Conservation (phyloP, 2,888 invertebrate genomes). For the Harpalus rubripes region DNA sequence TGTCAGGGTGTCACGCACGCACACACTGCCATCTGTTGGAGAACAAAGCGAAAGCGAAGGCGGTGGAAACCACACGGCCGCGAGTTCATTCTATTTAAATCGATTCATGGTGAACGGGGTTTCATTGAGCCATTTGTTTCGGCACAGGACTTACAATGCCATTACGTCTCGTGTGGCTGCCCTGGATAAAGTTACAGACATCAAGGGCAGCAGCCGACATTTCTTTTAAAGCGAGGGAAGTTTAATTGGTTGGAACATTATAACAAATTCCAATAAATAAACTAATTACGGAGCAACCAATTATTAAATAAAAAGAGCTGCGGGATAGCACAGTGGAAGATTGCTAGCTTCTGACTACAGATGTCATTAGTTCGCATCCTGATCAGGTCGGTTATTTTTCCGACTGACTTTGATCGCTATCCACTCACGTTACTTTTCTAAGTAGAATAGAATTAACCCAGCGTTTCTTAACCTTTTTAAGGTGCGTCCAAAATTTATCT, state of each 20-base stretch:
- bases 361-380: too few relatives aligned
- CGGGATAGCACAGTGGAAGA: too few relatives aligned
- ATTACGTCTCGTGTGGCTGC: conserved; percentile 39
- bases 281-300: too few relatives aligned
- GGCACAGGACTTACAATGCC: conserved; percentile 34
- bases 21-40: conserved; percentile 31
- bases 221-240: neutral
- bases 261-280: neutral
- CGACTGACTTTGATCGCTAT: too few relatives aligned
- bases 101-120: conserved; percentile 47
- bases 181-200: neutral
- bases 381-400: too few relatives aligned
- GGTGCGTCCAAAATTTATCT: too few relatives aligned
- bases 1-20: conserved; percentile 3
- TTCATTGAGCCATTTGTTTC: conserved; percentile 47
- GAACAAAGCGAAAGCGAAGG: conserved; percentile 21
- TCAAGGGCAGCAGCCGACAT: neutral
- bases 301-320: too few relatives aligned
- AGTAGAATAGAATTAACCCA: too few relatives aligned
- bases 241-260: neutral
- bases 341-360: too few relatives aligned
- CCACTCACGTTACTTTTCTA: too few relatives aligned
- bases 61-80: conserved; percentile 7
- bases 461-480: too few relatives aligned
- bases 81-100: conserved; percentile 51